Conservation (phyloP, 2,888 invertebrate species). For the Enchytraeus crypticus region DNA sequence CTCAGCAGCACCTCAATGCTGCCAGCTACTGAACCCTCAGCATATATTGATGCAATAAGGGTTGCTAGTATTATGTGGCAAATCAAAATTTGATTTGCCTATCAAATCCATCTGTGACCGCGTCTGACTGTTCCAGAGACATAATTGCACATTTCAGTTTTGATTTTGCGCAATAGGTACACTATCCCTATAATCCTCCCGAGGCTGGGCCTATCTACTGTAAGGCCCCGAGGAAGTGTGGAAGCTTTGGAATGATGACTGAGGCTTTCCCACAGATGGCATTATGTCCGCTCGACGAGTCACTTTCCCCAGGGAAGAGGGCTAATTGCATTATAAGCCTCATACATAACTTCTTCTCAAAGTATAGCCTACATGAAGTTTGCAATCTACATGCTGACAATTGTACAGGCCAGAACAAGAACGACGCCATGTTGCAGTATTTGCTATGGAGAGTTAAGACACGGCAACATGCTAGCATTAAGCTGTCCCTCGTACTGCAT, state of each 20-base stretch:
- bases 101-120: not conserved
- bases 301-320: conserved; percentile 19
- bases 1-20: not conserved
- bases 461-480: not conserved
- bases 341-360: conserved; percentile 23
- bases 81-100: not conserved
- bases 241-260: conserved; percentile 21
- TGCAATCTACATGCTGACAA: conserved; percentile 24
- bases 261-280: conserved; percentile 12
- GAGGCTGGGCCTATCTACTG: conserved; percentile 28
- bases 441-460: conserved; percentile 17
- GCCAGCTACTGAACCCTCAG: not conserved
- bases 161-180: not conserved
- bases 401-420: conserved; percentile 29
- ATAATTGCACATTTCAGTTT: not conserved
- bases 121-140: not conserved
- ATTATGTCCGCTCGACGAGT: conserved; percentile 29
- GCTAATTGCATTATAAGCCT: conserved; percentile 24
- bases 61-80: not conserved
- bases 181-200: not conserved
- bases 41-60: not conserved
- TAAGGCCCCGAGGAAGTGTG: conserved; percentile 27
- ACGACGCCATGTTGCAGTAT: conserved; percentile 21
- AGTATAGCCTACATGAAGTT: conserved; percentile 23
- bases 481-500: not conserved